Evolutionary conservation across 2,113 vertebrate genomes (phyloP), one percentile per base, ranked within the genome.

Genomic region (Epinephelus lanceolatus): DNA sequence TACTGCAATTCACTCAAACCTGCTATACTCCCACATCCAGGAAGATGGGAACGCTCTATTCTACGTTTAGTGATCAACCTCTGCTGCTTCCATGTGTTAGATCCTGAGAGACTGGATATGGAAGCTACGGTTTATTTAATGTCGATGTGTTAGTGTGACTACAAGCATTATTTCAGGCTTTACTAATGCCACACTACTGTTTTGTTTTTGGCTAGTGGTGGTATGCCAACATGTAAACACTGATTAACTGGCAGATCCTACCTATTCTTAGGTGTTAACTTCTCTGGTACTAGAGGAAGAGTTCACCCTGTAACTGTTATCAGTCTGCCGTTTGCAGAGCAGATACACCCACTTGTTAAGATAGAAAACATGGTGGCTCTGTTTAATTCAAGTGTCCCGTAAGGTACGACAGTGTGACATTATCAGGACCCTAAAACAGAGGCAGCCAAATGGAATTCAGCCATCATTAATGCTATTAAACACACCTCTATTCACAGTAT

Each of bases 1-100:
- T 21, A 8, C 56, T 51, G 66, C 66, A 40, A 13, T 33, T n/a
- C 42, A 33, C 57, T 60, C 27, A 73, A 51, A 63, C 52, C 73
- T 66, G 6, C 25, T 33, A n/a, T 45, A 61, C 15, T 40, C 27
- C 8, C 12, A 47, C 33, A 71, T 23, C 18, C 21, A 27, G 23
- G 21, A 47, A 45, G 76, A 79, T 27, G 74, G 40, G 30, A 63
- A 63, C 12, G 0, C 15, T 19, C 21, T 37, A 42, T 66, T 61
- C 61, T 63, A 8, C 47, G 10, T 53, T 21, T 33, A 49, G 49
- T 33, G 30, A 23, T 9, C 42, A 27, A 37, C 71, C 42, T 3
- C 42, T 37, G 40, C 76, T 30, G 17, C 23, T 60, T 62, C 55
- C 30, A 21, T 56, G 45, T 37, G 1, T 33, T 21, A 13, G n/a